These are phyloP conservation scores for Drosophila azteca DNA, from an alignment of 1,140 invertebrate species.

Conservation along the genomic window DNA sequence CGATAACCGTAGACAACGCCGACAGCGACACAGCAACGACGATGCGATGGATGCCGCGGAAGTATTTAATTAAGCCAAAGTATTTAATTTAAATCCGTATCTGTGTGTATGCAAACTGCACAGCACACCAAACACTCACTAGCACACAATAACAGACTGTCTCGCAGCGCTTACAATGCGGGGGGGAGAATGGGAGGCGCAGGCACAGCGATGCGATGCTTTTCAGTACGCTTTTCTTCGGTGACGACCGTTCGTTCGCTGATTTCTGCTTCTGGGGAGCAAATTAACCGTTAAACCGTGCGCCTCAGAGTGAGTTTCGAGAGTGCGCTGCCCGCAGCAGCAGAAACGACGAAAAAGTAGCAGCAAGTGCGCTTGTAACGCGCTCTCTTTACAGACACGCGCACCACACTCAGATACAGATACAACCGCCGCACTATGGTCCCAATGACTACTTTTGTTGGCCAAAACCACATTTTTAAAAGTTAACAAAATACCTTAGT, in stretches of 20 bases:
- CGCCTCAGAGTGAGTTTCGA: constrained; percentile 60
- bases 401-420: constrained; percentile 42
- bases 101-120: constrained; percentile 68
- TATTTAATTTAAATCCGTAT: constrained; percentile 78
- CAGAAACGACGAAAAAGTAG: too few relatives aligned
- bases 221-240: constrained; percentile 44
- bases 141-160: constrained; percentile 44
- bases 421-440: too few relatives aligned
- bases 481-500: too few relatives aligned
- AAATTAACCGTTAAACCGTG: constrained; percentile 61
- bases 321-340: constrained; percentile 3
- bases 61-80: constrained; percentile 80
- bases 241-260: not conserved
- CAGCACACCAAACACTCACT: constrained; percentile 35
- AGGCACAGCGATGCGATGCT: constrained; percentile 19
- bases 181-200: too few relatives aligned
- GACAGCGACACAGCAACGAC: constrained; percentile 43
- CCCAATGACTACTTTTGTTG: too few relatives aligned
- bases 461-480: too few relatives aligned
- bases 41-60: constrained; percentile 61
- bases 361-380: constrained; percentile 56
- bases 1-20: constrained; percentile 60
- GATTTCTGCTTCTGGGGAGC: constrained; percentile 5
- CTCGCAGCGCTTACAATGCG: constrained; percentile 31
- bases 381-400: constrained; percentile 65